Base-by-base conservation (phyloP, 2,113 vertebrate species). In the Rhinoderma darwinii region DNA sequence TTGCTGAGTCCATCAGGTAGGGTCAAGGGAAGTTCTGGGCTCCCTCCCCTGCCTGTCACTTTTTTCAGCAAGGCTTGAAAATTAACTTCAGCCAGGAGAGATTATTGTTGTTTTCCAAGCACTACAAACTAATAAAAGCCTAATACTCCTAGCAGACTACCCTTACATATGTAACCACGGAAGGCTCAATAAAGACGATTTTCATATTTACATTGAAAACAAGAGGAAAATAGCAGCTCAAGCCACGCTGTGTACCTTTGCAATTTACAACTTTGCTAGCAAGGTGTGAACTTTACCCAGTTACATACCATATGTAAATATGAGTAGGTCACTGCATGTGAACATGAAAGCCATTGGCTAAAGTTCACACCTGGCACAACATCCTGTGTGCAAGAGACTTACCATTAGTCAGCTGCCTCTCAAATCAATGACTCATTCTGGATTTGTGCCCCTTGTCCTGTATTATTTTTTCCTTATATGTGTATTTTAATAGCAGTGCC, bases 1-100 rank as follows among this genome's bases (percentile, higher is more conserved):
- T 89, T 86, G 70, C 86, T 27, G 12, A 59, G 59, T 74, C 76
- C 50, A 54, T 84, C 91, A 91, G 91, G 90, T 91, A 10, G 14
- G 87, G 87, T 90, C 88, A 91, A 84, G 43, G 37, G 54, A 63
- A 90, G 90, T 89, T 91, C 90, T 90, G 88, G 32, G 73, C 50
- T 80, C 59, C 44, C 72, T 82, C 66, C 47, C 78, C 61, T 39
- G 50, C 27, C 56, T 73, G 68, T 87, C 39, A 80, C 78, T 86
- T 79, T 73, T 61, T 75, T 25, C 79, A 77, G 78, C 72, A 86
- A 86, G n/a, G 84, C 27, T 41, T 25, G 35, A 68, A 73, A 88
- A 79, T 89, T 74, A 86, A 72, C 11, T 68, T 75, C 41, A 44
- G 25, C 68, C 75, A 54, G n/a, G 27, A 75, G 84, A 77, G 84